Percentiles rank a stretch among this genome's conserved stretches.
phyloP scores from a whole-genome alignment of 2,888 invertebrate genomes.

The Eupithecia pulchellata region DNA sequence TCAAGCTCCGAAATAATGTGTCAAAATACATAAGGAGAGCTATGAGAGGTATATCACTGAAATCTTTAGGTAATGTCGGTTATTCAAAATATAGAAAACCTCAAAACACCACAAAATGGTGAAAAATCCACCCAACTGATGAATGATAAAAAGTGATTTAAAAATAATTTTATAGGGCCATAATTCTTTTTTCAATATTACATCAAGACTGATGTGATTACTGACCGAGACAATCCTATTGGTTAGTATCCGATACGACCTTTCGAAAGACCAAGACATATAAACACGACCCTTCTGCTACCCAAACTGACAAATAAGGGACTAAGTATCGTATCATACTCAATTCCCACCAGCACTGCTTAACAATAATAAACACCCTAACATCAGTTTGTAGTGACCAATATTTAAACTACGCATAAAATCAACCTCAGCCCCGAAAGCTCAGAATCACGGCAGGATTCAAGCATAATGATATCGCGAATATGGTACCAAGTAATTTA shows the following conservation, averaged over 20 bases:
- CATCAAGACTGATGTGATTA: not conserved
- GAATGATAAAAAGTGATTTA: not conserved
- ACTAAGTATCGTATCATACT: not conserved
- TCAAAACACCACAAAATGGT: not conserved
- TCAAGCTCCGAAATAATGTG: too few relatives aligned
- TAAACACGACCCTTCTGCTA: not conserved
- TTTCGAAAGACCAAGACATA: not conserved
- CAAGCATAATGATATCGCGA: not conserved
- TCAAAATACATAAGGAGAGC: too few relatives aligned
- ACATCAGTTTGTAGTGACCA: not conserved
- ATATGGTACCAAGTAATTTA: not conserved
- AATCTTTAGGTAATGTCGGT: too few relatives aligned
- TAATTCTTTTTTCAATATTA: not conserved
- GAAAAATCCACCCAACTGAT: too few relatives aligned
- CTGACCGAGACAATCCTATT: not conserved
- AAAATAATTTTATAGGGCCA: not conserved
- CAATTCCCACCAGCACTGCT: not conserved
- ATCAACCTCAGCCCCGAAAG: not conserved
- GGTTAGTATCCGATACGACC: not conserved
- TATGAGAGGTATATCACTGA: too few relatives aligned
- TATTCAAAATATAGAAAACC: not conserved
- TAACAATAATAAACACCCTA: not conserved
- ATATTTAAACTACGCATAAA: conserved; percentile 3
- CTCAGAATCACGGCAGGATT: not conserved
- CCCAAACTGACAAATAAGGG: not conserved